Base-by-base conservation (phyloP, 2,888 invertebrate species). In the Neuroscelio doddi region DNA sequence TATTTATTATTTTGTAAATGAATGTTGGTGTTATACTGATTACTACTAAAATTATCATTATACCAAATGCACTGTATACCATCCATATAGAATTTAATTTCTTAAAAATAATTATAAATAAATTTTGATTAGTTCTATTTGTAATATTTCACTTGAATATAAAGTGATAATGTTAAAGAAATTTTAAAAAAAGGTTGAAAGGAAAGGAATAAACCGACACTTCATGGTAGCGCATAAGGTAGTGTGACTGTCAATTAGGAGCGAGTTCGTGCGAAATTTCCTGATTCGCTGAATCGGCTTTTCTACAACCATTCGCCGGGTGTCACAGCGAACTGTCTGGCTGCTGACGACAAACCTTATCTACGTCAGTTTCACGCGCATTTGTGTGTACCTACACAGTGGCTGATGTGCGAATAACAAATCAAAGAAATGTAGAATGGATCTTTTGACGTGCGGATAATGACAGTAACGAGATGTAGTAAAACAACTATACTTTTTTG, bases 221-320 rank as follows among this genome's bases (percentile, higher is more conserved):
- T 62, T 64, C 52, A 27, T 39, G 29, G 46, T 47, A 55, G 49
- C 57, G 61, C 61, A 63, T 52, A 59, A 66, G 69, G 62, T 64
- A n/a, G n/a, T n/a, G 69, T 63, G 72, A 64, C 74, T 77, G 80
- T 79, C 80, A 79, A 80, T 80, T 80, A 80, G 69, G 73, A 65
- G 61, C 51, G 46, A 57, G 45, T 44, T 63, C 44, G 47, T 30
- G 52, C 39, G 61, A 67, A 68, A 64, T 52, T 63, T 58, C 67
- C 63, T 52, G 69, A 80, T 77, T 65, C 71, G 82, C 82, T 82
- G 82, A 82, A 72, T 81, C 77, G 72, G 73, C 74, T 68, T 67
- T 76, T 75, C 70, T 59, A 27, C 55, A 57, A 56, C 70, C 66
- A 64, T 69, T 75, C 70, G 72, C 64, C 64, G 63, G 50, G 62